Evolutionary conservation across 2,113 vertebrate species (phyloP).

Genomic region (Hydropotes inermis): DNA sequence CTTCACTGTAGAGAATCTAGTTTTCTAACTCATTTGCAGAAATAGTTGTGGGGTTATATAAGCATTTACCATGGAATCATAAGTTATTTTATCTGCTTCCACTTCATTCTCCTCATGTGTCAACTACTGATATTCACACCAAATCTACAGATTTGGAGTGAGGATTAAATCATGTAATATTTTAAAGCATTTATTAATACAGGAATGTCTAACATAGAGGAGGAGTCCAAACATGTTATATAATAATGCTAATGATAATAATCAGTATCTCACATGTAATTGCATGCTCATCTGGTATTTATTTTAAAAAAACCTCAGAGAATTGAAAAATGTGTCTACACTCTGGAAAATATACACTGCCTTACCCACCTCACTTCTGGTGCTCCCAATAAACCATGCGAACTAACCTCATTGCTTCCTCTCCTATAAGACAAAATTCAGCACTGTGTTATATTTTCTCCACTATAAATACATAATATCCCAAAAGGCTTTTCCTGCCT

Average conservation of each 20-base stretch:
- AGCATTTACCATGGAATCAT: background rate
- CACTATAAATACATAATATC: background rate
- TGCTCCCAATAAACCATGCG: background rate
- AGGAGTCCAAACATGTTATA: background rate
- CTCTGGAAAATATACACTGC: background rate
- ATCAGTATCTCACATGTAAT: background rate
- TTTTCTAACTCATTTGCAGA: slow-evolving; percentile 4
- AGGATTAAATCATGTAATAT: background rate
- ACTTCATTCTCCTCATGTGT: background rate
- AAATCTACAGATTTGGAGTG: background rate
- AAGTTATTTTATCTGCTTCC: background rate
- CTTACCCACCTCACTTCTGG: background rate
- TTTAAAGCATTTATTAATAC: background rate
- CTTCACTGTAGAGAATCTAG: background rate
- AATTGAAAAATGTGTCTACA: background rate
- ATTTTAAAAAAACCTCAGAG: background rate
- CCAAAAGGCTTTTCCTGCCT: background rate
- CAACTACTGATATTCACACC: background rate
- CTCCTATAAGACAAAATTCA: background rate
- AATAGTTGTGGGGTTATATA: slow-evolving; percentile 26
- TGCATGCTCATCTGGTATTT: background rate
- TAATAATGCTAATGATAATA: background rate
- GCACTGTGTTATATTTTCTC: background rate
- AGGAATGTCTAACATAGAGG: background rate
- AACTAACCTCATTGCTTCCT: background rate